These are phyloP conservation scores for Rosalia funebris DNA, from an alignment of 2,888 invertebrate genomes.

Conservation along the genomic window DNA sequence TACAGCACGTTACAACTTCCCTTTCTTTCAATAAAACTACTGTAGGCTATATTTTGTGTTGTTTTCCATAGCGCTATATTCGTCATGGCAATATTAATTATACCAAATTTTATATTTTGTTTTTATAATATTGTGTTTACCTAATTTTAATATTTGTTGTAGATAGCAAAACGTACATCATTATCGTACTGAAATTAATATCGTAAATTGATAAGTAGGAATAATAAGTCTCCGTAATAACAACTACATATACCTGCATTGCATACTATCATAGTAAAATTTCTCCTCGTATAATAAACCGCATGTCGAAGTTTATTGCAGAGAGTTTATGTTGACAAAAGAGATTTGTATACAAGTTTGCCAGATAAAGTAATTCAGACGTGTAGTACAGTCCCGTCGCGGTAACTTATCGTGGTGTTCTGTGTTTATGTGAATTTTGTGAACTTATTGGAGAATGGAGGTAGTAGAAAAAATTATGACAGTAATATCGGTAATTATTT, in stretches of 20 bases:
- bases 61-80: too few species aligned
- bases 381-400: not conserved
- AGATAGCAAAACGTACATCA: slow-evolving; percentile 10
- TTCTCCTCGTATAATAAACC: not conserved
- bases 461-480: slow-evolving; percentile 2
- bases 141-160: slow-evolving; percentile 10
- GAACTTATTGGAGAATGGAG: not conserved
- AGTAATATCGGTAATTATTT: slow-evolving; percentile 10
- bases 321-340: not conserved
- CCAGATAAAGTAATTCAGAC: not conserved
- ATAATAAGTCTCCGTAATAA: too few species aligned
- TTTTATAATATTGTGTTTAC: slow-evolving; percentile 6
- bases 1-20: too few species aligned
- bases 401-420: slow-evolving; percentile 7
- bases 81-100: too few species aligned
- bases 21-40: too few species aligned
- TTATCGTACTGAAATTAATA: slow-evolving; percentile 1
- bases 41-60: too few species aligned
- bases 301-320: not conserved
- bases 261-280: not conserved
- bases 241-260: not conserved
- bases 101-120: not conserved
- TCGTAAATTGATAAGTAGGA: not conserved
- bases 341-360: not conserved
- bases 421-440: slow-evolving; percentile 6